These are phyloP conservation scores for Vannuccia rotundouncinata DNA, from an alignment of 2,888 invertebrate species.

Conservation along the genomic window DNA sequence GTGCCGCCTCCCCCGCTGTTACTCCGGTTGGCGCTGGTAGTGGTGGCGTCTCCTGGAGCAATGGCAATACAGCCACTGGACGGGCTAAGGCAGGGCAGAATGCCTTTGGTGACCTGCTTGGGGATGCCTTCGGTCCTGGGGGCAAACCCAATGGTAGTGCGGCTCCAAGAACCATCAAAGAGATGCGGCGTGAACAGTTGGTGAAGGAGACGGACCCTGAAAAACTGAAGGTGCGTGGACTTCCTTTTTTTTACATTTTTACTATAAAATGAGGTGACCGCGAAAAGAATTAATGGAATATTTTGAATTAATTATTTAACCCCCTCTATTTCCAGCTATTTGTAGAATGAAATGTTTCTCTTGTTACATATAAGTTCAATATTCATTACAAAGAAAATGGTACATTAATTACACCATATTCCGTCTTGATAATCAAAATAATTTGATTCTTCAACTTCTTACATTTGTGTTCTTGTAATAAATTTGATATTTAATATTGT, in stretches of 20 bases:
- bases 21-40: conserved; percentile 39
- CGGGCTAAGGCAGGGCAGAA: conserved; percentile 61
- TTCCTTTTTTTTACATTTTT: not conserved
- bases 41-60: conserved; percentile 7
- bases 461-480: too few species aligned
- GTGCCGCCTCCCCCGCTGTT: conserved; percentile 33
- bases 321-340: too few species aligned
- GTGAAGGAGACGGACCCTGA: conserved; percentile 84
- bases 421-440: too few species aligned
- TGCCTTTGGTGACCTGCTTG: conserved; percentile 81
- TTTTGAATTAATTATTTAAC: too few species aligned
- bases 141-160: conserved; percentile 64
- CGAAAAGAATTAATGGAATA: too few species aligned
- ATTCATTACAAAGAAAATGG: too few species aligned
- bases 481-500: too few species aligned
- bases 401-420: too few species aligned
- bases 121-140: conserved; percentile 66
- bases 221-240: conserved; percentile 67
- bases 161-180: conserved; percentile 76
- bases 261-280: too few species aligned
- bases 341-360: too few species aligned
- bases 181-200: conserved; percentile 80
- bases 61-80: not conserved
- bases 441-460: too few species aligned
- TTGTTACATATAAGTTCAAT: too few species aligned